Evolutionary conservation across 2,113 vertebrate species (phyloP).

Genomic region (Anseranas semipalmata): DNA sequence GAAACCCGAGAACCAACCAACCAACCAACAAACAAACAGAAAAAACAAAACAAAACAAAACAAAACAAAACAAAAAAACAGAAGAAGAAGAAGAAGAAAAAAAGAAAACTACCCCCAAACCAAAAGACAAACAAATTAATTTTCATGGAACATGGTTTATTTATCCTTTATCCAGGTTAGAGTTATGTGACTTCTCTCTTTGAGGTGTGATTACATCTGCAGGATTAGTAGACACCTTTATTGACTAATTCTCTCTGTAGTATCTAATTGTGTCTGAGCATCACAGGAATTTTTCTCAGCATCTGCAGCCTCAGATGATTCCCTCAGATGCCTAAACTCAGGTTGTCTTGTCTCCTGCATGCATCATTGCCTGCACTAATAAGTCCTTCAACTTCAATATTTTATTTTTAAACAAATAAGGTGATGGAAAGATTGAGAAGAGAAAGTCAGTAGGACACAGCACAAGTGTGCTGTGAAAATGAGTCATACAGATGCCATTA

Average conservation of each 20-base stretch:
- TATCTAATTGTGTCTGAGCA: background rate
- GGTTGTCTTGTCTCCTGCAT: slow-evolving; percentile 44
- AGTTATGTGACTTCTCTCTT: background rate
- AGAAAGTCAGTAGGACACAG: slow-evolving; percentile 9
- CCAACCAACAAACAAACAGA: background rate
- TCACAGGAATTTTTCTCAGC: background rate
- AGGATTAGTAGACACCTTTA: background rate
- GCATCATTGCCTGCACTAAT: slow-evolving; percentile 34
- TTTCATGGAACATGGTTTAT: no score
- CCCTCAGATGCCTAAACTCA: background rate
- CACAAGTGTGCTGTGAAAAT: slow-evolving; percentile 17
- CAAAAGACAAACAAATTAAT: background rate
- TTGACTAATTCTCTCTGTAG: background rate
- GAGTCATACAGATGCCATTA: slow-evolving; percentile 18
- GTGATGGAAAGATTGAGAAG: slow-evolving; percentile 22
- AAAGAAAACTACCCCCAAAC: no score
- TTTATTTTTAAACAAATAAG: slow-evolving; percentile 60
- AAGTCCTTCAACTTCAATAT: slow-evolving; percentile 52
- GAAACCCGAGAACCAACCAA: background rate
- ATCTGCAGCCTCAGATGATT: background rate
- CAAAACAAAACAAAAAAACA: background rate
- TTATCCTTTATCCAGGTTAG: background rate
- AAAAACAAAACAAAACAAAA: background rate
- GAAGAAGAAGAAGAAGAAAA: no score
- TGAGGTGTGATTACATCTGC: background rate